A percentile compares a stretch with the other conserved stretches of the same genome.
Evolutionary conservation across 1,140 invertebrate genomes (phyloP).

Genomic region (Bombus fervidus): DNA sequence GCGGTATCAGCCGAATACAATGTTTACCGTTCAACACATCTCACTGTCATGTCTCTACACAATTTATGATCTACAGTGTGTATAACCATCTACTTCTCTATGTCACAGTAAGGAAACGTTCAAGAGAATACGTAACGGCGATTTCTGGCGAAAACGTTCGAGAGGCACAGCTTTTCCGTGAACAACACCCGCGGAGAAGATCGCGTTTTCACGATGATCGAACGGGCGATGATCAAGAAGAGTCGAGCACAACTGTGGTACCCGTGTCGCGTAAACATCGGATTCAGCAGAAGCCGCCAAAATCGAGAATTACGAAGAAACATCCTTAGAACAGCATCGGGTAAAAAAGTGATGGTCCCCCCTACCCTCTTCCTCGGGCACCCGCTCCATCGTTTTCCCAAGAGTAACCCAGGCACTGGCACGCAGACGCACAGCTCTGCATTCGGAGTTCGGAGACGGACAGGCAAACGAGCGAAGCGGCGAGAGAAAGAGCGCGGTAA

Average conservation of each 20-base stretch:
- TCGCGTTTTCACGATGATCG: not conserved
- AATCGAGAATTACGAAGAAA: slow-evolving; percentile 40
- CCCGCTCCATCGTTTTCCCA: slow-evolving; percentile 39
- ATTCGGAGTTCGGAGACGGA: slow-evolving; percentile 53
- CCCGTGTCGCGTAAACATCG: slow-evolving; percentile 45
- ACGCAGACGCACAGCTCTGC: slow-evolving; percentile 57
- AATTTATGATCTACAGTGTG: not conserved
- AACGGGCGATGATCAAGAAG: not conserved
- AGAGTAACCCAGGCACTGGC: slow-evolving; percentile 51
- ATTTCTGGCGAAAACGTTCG: slow-evolving; percentile 9
- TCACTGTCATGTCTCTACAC: not conserved
- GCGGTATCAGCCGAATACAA: slow-evolving; percentile 47
- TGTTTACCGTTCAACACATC: slow-evolving; percentile 12
- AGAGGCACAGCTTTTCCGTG: not conserved
- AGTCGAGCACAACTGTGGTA: slow-evolving; percentile 7
- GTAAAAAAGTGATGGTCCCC: slow-evolving; percentile 35
- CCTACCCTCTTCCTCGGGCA: slow-evolving; percentile 38
- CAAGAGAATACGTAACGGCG: not conserved
- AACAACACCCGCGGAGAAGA: not conserved
- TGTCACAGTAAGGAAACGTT: not conserved
- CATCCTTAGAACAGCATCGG: slow-evolving; percentile 11
- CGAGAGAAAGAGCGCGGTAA: slow-evolving; percentile 32
- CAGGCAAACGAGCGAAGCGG: slow-evolving; percentile 38
- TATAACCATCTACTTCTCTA: not conserved
- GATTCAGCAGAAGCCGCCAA: slow-evolving; percentile 33